Evolutionary conservation across 92 coral and sea anemone species (phyloP).

Genomic region (Umimayanthus chanpuru): DNA sequence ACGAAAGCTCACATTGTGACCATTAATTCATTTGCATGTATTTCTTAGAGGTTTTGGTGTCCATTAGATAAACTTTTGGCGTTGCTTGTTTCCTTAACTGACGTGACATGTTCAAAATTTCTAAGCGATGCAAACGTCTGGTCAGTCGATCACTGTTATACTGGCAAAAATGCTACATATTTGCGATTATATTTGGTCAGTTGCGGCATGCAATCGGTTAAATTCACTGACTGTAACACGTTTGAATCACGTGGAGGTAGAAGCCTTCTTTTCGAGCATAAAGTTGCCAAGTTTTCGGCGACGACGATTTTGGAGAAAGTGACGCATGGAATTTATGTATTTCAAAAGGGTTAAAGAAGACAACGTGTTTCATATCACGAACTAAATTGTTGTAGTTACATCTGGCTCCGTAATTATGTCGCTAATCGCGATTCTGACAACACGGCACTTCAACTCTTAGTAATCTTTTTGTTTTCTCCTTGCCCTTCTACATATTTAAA

Average conservation of each 20-base stretch:
- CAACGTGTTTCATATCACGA: slow-evolving; percentile 10
- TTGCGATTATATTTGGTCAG: neutral
- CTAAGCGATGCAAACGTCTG: neutral
- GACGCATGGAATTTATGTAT: neutral
- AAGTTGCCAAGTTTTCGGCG: neutral
- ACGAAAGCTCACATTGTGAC: neutral
- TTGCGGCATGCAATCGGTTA: neutral
- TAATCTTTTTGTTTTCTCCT: too few relatives aligned
- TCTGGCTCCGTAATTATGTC: neutral
- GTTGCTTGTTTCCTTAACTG: neutral
- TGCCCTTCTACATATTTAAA: too few relatives aligned
- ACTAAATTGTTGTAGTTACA: neutral
- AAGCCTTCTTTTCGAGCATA: neutral
- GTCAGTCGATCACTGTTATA: neutral
- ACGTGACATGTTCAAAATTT: neutral
- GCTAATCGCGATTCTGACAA: neutral
- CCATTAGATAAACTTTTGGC: neutral
- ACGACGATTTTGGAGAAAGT: neutral
- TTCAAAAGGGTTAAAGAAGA: neutral
- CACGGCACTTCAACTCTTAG: neutral
- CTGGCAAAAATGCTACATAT: neutral
- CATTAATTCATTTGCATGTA: too few relatives aligned
- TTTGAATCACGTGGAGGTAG: neutral
- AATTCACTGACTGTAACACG: neutral
- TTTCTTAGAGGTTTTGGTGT: neutral